A percentile compares a stretch with the other conserved stretches of the same genome.
These are phyloP conservation scores for Allacma fusca DNA, from an alignment of 2,888 invertebrate species.

Conservation along the genomic window DNA sequence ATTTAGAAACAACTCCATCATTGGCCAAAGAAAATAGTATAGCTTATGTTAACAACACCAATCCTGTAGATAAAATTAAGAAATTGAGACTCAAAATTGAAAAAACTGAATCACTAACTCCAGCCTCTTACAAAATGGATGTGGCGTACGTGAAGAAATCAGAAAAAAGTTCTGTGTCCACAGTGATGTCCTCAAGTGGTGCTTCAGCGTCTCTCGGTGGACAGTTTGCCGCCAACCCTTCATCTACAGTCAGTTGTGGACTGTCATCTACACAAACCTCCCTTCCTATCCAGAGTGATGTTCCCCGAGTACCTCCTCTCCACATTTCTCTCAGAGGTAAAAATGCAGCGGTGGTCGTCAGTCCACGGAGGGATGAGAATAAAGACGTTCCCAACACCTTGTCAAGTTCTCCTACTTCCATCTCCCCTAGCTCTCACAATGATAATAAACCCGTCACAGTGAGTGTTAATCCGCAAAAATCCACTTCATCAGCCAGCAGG, in stretches of 20 bases:
- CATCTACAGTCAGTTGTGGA: conserved; percentile 2
- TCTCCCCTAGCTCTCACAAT: conserved; percentile 14
- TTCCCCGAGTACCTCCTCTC: conserved; percentile 84
- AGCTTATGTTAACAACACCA: conserved; percentile 38
- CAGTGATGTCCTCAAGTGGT: conserved; percentile 54
- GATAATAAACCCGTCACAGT: conserved; percentile 31
- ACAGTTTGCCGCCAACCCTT: neutral
- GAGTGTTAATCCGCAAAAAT: conserved; percentile 29
- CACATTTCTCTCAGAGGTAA: conserved; percentile 86
- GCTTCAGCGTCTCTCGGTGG: conserved; percentile 30
- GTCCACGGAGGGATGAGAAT: conserved; percentile 63
- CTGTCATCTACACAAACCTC: conserved; percentile 38
- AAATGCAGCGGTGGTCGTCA: conserved; percentile 82
- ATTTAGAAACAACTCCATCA: conserved; percentile 10
- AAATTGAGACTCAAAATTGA: conserved; percentile 83
- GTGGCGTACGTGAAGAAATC: conserved; percentile 74
- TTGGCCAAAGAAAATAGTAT: conserved; percentile 42
- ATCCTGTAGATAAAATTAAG: conserved; percentile 71
- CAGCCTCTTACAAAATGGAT: conserved; percentile 79
- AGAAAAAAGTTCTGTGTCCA: conserved; percentile 48
- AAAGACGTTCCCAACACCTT: conserved; percentile 30
- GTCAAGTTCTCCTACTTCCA: conserved; percentile 20
- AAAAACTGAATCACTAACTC: conserved; percentile 71
- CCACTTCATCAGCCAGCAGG: conserved; percentile 20
- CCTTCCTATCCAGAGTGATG: conserved; percentile 67